Conservation (phyloP, 1,140 invertebrate genomes). For the Habropoda laboriosa region DNA sequence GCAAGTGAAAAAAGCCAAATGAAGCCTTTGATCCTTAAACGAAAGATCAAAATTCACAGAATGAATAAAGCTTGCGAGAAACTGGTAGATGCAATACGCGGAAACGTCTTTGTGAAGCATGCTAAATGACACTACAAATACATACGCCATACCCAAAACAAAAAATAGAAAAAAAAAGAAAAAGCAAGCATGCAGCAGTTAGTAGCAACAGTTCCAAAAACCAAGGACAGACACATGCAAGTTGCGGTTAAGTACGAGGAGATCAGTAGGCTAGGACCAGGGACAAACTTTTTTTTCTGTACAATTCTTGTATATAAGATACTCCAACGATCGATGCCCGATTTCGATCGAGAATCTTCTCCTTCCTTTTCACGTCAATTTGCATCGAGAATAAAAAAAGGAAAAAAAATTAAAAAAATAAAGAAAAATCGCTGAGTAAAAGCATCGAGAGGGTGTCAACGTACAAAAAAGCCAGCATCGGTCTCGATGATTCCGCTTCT, state of each 20-base stretch:
- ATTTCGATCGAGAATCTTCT: not conserved
- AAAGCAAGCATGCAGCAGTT: not conserved
- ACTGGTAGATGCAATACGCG: conserved; percentile 1
- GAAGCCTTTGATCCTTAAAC: not conserved
- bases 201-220: not conserved
- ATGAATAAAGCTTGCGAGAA: not conserved
- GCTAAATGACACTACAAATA: conserved; percentile 13
- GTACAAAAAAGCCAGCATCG: not conserved
- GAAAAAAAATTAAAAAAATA: not conserved
- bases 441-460: conserved; percentile 8
- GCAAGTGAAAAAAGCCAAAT: conserved; percentile 6
- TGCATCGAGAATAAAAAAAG: not conserved
- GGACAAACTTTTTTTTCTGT: conserved; percentile 1
- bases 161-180: not conserved
- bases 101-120: not conserved
- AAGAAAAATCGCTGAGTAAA: not conserved
- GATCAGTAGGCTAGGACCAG: not conserved
- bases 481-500: conserved; percentile 24
- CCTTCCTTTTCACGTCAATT: not conserved
- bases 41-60: not conserved
- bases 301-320: not conserved
- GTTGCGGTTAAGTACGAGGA: not conserved
- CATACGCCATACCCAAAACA: not conserved
- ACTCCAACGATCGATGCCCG: not conserved
- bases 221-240: not conserved